Evolutionary conservation across 2,113 vertebrate species (phyloP).

Genomic region (Glaucomys volans): DNA sequence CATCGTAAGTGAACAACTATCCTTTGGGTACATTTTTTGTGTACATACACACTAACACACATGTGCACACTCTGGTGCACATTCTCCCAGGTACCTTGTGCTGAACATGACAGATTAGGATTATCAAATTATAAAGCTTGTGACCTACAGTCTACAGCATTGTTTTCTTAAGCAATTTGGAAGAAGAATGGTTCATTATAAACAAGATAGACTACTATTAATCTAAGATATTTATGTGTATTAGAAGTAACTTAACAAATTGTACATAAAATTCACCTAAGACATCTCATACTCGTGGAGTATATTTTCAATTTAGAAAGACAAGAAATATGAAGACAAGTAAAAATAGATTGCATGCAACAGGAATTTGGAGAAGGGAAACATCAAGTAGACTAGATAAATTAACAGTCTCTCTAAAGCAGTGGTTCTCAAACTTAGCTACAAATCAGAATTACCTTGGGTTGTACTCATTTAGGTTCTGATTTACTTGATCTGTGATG

Average conservation of each 20-base stretch:
- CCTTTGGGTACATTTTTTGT: background rate
- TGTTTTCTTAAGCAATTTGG: background rate
- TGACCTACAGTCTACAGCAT: background rate
- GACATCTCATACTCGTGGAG: background rate
- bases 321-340: background rate
- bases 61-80: background rate
- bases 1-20: background rate
- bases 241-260: constrained; percentile 8
- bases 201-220: background rate
- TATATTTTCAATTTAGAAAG: constrained; percentile 42
- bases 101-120: background rate
- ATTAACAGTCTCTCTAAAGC: background rate
- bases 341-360: background rate
- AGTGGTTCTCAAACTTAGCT: background rate
- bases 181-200: background rate
- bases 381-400: background rate
- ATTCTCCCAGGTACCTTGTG: background rate
- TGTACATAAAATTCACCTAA: background rate
- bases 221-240: background rate
- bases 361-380: background rate
- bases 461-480: background rate
- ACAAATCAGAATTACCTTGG: background rate
- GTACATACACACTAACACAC: background rate
- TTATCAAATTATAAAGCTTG: background rate
- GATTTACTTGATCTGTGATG: background rate